A percentile compares a stretch with the other conserved stretches of the same genome.
These are phyloP conservation scores for Hermaeophaga mercurialis DNA, from an alignment of 2,888 invertebrate genomes.

Conservation along the genomic window DNA sequence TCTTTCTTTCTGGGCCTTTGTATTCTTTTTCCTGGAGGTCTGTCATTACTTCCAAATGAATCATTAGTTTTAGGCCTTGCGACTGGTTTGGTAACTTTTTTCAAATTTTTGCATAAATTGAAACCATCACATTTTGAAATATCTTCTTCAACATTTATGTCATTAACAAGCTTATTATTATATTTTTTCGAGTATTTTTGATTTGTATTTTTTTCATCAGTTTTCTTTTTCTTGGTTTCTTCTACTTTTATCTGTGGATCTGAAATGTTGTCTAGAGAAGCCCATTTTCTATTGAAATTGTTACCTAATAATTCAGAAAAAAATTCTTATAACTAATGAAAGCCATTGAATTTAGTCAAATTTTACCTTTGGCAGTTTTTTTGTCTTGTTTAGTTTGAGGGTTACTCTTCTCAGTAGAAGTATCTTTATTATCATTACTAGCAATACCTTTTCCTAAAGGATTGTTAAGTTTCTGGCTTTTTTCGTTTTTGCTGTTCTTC, in stretches of 20 bases:
- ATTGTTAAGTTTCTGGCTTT: constrained; percentile 48
- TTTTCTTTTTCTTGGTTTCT: constrained; percentile 51
- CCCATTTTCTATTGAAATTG: constrained; percentile 63
- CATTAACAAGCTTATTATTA: constrained; percentile 53
- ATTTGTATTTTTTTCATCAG: constrained; percentile 60
- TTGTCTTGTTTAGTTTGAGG: constrained; percentile 52
- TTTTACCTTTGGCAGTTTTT: constrained; percentile 52
- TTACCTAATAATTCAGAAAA: constrained; percentile 43
- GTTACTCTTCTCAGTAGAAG: constrained; percentile 45
- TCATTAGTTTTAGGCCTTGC: constrained; percentile 47
- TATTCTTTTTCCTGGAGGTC: constrained; percentile 59
- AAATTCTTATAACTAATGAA: neutral
- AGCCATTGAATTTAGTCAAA: neutral
- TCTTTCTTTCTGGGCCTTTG: constrained; percentile 61
- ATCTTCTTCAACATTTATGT: constrained; percentile 48
- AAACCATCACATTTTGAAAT: constrained; percentile 47
- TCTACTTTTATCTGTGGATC: constrained; percentile 57
- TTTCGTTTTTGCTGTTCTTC: constrained; percentile 56
- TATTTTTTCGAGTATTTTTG: constrained; percentile 55
- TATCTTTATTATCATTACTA: constrained; percentile 60
- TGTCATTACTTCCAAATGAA: constrained; percentile 46
- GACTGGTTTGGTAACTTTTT: constrained; percentile 49
- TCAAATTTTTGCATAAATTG: constrained; percentile 48
- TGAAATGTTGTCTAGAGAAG: constrained; percentile 63
- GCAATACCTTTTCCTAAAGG: constrained; percentile 61